Conservation (phyloP, 2,888 invertebrate genomes). For the Laothoe populi region DNA sequence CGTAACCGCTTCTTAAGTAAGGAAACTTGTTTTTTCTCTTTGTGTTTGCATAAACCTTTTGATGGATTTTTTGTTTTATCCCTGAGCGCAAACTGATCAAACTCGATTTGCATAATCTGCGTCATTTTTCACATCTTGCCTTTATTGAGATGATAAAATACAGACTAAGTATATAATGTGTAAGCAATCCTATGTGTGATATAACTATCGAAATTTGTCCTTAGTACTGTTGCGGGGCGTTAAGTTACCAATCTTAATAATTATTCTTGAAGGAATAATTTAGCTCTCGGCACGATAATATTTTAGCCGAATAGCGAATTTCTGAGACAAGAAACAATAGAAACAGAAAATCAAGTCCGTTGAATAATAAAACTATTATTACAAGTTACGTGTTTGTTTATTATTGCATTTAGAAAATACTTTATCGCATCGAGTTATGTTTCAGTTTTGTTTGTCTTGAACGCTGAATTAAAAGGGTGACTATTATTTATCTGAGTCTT, state of each 20-base stretch:
- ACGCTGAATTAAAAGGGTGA: too few species aligned
- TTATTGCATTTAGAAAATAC: too few species aligned
- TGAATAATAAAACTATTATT: too few species aligned
- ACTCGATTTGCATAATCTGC: slow-evolving; percentile 13
- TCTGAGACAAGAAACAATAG: too few species aligned
- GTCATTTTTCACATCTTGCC: slow-evolving; percentile 10
- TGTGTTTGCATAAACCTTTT: slow-evolving; percentile 17
- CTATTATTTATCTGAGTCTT: too few species aligned
- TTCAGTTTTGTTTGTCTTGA: too few species aligned
- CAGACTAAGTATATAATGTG: neutral
- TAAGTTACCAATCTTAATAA: neutral
- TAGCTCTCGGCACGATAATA: too few species aligned
- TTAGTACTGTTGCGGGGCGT: neutral
- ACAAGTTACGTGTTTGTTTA: too few species aligned
- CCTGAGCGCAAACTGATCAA: slow-evolving; percentile 10
- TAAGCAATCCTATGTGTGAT: neutral
- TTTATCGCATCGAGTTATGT: too few species aligned
- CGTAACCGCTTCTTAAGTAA: slow-evolving; percentile 34
- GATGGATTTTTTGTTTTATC: slow-evolving; percentile 17
- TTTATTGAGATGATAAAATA: slow-evolving; percentile 10
- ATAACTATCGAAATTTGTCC: neutral
- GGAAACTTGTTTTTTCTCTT: slow-evolving; percentile 22
- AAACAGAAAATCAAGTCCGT: too few species aligned
- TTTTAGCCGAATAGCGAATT: too few species aligned
- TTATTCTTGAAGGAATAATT: too few species aligned